A percentile compares a stretch with the other conserved stretches of the same genome.
Conservation (phyloP, 2,888 invertebrate species). For the Isoperla grammatica region DNA sequence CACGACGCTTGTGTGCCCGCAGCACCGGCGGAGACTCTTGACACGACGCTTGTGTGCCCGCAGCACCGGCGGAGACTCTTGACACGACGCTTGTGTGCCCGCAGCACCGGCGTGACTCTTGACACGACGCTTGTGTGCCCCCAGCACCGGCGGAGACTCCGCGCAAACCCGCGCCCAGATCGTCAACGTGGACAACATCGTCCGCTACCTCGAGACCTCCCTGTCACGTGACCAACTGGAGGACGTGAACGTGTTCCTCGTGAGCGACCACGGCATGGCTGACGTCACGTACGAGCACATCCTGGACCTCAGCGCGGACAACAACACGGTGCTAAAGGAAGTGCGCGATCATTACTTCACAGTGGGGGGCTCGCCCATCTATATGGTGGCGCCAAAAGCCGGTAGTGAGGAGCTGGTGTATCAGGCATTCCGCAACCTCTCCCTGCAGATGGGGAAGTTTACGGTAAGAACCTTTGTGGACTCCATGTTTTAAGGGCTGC, state of each 20-base stretch:
- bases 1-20: too few species aligned
- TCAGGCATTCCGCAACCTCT: neutral
- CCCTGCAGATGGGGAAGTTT: neutral
- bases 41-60: too few species aligned
- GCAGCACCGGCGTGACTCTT: too few species aligned
- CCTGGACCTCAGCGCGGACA: neutral
- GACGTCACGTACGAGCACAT: slow-evolving; percentile 15
- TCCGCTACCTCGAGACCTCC: neutral
- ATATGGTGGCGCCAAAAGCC: neutral
- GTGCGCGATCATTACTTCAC: too few species aligned
- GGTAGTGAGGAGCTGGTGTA: neutral
- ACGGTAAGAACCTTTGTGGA: too few species aligned
- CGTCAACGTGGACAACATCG: neutral
- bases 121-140: too few species aligned
- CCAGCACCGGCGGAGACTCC: neutral
- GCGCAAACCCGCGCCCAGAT: neutral
- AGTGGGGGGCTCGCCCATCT: neutral
- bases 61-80: too few species aligned
- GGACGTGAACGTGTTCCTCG: slow-evolving; percentile 13
- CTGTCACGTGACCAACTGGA: neutral
- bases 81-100: too few species aligned
- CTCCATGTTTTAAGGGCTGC: too few species aligned
- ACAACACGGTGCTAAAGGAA: neutral
- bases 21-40: too few species aligned
- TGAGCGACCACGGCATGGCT: slow-evolving; percentile 19